Base-by-base conservation (phyloP, 2,888 invertebrate genomes). In the Drosophila ustulata region DNA sequence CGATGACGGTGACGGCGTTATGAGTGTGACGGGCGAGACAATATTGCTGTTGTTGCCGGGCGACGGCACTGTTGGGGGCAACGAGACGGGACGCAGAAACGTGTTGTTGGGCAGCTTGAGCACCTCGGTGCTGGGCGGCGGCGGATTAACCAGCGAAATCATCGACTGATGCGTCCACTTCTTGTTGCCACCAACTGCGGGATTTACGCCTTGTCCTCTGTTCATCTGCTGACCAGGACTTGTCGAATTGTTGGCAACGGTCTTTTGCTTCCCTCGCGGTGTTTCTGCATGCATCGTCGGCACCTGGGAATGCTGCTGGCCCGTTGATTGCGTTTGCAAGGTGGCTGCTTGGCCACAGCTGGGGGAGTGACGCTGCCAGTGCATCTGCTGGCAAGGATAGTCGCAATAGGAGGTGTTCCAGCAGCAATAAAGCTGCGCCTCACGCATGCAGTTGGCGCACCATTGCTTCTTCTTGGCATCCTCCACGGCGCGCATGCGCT, bases 371-470 rank as follows among this genome's bases (percentile, higher is more conserved):
- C 94, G 93, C 1, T 95, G 92, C 98, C 98, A 98, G 92, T 98
- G 97, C 77, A 95, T 94, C 88, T 96, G 95, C 92, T 98, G 98
- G 88, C 98, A 98, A 2, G 95, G 94, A 91, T 96, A 96, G 93
- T 97, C 96, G 92, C 98, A 98, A 92, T 98, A 98, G 57, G 97
- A 95, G 0, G 98, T 98, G 93, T 98, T 98, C 98, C 98, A 98
- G 90, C 98, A 98, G 90, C 98, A 98, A 92, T 98, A 97, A 92
- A 97, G 97, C 82, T 96, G 95, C 0, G 98, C 97, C 92, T 98
- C 98, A 79, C 96, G 96, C 43, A 94, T 94, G 92, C 98, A 98
- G 90, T 95, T 94, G 0, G 96, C 96, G 92, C 98, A 98, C 98
- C 98, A 98, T 91, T 98, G 98, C 90, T 97, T 97, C 45, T 95